Base-by-base conservation (phyloP, 2,113 vertebrate genomes). In the Sylvia atricapilla region DNA sequence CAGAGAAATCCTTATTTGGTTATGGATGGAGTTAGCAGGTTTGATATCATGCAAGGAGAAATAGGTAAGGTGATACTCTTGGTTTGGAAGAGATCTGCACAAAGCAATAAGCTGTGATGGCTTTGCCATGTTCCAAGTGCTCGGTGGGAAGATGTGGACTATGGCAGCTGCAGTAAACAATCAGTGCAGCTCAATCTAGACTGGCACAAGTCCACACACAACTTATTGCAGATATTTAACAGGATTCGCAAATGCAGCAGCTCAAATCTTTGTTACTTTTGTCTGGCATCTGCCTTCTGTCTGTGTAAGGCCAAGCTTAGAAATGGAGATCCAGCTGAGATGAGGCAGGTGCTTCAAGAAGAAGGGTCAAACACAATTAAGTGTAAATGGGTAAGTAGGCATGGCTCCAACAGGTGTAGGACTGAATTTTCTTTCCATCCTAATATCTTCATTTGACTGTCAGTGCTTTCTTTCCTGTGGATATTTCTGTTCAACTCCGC, bases 11-110 rank as follows among this genome's bases (percentile, higher is more conserved):
- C 96, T n/a, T 12, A 76, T 63, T 97, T 98, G 76, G 68, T 98
- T 49, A 69, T 95, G 63, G 96, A 98, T 75, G 97, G 87, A 37
- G 93, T 78, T 9, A 98, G 97, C 96, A 97, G 97, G 86, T 98
- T 98, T 87, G 98, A 98, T 95, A 98, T 98, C 74, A 70, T 96
- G 73, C 98, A 98, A 95, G 98, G 98, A 89, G 7, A 22, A 52
- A 92, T 98, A 89, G 98, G 98, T 98, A 95, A 93, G 93, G 72
- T 78, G 12, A 14, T 35, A 25, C 37, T 62, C 37, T 15, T 87
- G 16, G 62, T 84, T 72, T 76, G 43, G 66, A 83, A 49, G 64
- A 78, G 52, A 58, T 7, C 15, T 46, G 11, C 37, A 47, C 28
- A 59, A 44, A 84, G 13, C 20, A 53, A 44, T 47, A 46, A 39